Evolutionary conservation across 2,797 vertebrate species (phyloP).

Genomic region (Notamacropus eugenii): DNA sequence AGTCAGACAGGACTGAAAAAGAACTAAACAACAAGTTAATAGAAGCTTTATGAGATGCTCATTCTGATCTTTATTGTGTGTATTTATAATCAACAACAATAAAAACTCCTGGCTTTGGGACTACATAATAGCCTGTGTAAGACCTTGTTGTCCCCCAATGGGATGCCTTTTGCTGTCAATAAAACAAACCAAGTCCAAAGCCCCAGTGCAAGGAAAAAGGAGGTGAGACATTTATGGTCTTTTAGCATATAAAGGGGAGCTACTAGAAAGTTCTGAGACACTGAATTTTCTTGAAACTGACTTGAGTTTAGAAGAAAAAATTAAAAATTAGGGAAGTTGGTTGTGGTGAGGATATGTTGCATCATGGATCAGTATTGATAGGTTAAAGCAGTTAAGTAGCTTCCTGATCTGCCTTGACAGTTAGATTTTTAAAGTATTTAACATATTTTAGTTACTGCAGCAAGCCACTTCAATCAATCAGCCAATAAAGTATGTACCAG

Average conservation of each 20-base stretch:
- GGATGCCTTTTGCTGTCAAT: constrained; percentile 22
- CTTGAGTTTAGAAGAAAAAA: constrained; percentile 46
- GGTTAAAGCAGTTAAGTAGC: constrained; percentile 34
- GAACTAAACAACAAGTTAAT: background rate
- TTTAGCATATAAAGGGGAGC: constrained; percentile 13
- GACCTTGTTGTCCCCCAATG: background rate
- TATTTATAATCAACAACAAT: background rate
- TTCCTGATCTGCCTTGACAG: background rate
- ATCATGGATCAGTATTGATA: background rate
- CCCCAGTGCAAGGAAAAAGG: background rate
- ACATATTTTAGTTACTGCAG: too few relatives aligned
- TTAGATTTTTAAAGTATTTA: constrained; percentile 40
- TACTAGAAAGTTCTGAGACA: constrained; percentile 42
- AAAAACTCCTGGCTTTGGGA: background rate
- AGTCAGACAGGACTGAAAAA: background rate
- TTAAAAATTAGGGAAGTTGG: constrained; percentile 28
- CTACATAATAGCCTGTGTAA: background rate
- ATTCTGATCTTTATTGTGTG: background rate
- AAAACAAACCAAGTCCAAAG: background rate
- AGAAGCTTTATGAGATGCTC: background rate
- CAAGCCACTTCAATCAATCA: too few relatives aligned
- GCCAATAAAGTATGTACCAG: too few relatives aligned
- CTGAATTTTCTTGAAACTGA: constrained; percentile 36
- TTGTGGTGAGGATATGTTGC: background rate
- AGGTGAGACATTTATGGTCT: constrained; percentile 8